Conservation (phyloP, 2,113 vertebrate species). For the Grammomys surdaster region DNA sequence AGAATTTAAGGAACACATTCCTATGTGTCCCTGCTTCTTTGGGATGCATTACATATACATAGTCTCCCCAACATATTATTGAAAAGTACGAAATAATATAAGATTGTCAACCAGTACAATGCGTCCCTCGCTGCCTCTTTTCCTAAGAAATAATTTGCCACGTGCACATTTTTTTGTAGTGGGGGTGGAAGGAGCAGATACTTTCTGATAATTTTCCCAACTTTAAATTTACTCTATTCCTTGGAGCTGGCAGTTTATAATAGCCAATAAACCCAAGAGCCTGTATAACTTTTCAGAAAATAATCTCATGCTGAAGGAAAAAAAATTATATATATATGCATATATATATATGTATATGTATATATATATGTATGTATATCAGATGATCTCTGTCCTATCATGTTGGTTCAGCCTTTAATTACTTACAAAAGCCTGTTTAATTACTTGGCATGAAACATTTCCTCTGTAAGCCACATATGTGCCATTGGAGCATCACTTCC, state of each 20-base stretch:
- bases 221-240: neutral
- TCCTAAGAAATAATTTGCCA: neutral
- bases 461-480: neutral
- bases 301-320: neutral
- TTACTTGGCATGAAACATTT: conserved; percentile 48
- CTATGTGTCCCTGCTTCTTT: neutral
- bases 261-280: conserved; percentile 1
- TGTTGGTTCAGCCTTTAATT: conserved; percentile 36
- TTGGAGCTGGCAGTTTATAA: conserved; percentile 13
- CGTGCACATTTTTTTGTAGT: neutral
- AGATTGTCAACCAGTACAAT: neutral
- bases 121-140: neutral
- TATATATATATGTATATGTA: too few species aligned
- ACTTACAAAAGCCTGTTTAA: conserved; percentile 27
- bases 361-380: neutral
- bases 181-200: neutral
- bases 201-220: conserved; percentile 49
- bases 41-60: neutral
- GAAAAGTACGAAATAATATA: neutral
- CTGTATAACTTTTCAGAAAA: conserved; percentile 49
- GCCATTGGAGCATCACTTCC: neutral
- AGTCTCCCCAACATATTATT: neutral
- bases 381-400: neutral
- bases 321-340: neutral
- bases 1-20: neutral